Evolutionary conservation across 2,113 vertebrate species (phyloP).

Genomic region (Balaeniceps rex): DNA sequence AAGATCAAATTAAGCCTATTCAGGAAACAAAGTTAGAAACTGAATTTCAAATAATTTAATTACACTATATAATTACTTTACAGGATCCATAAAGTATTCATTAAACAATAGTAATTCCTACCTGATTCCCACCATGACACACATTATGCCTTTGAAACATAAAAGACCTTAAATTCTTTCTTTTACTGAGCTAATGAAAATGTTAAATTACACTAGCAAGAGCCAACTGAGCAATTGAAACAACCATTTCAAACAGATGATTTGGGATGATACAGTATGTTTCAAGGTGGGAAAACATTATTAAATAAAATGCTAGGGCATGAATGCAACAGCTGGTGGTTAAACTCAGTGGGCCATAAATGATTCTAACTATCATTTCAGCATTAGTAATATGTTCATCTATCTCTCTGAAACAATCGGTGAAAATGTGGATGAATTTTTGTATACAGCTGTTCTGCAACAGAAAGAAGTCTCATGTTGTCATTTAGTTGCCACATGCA

Average conservation of each 20-base stretch:
- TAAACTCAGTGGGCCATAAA: slow-evolving; percentile 19
- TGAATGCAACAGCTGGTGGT: slow-evolving; percentile 1
- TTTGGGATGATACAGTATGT: slow-evolving; percentile 25
- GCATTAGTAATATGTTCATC: not conserved
- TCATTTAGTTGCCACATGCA: not conserved
- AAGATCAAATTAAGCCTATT: slow-evolving; percentile 65
- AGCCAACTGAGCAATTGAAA: slow-evolving; percentile 41
- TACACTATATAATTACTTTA: slow-evolving; percentile 70
- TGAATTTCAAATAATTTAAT: slow-evolving; percentile 79
- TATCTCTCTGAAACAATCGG: not conserved
- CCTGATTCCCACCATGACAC: slow-evolving; percentile 64
- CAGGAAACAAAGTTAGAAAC: slow-evolving; percentile 68
- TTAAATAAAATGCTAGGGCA: slow-evolving; percentile 55
- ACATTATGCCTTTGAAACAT: slow-evolving; percentile 59
- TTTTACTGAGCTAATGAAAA: slow-evolving; percentile 64
- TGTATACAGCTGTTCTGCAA: not conserved
- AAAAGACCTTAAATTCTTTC: slow-evolving; percentile 61
- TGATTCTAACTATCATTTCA: slow-evolving; percentile 12
- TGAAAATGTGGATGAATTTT: slow-evolving; percentile 24
- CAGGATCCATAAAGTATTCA: slow-evolving; percentile 63
- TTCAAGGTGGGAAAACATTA: slow-evolving; percentile 61
- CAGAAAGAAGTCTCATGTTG: not conserved
- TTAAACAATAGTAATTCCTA: slow-evolving; percentile 75
- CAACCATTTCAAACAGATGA: slow-evolving; percentile 60
- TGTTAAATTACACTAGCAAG: slow-evolving; percentile 63